A percentile compares a stretch with the other conserved stretches of the same genome.
Evolutionary conservation across 2,888 invertebrate genomes (phyloP).

Genomic region (Fragum sueziense): DNA sequence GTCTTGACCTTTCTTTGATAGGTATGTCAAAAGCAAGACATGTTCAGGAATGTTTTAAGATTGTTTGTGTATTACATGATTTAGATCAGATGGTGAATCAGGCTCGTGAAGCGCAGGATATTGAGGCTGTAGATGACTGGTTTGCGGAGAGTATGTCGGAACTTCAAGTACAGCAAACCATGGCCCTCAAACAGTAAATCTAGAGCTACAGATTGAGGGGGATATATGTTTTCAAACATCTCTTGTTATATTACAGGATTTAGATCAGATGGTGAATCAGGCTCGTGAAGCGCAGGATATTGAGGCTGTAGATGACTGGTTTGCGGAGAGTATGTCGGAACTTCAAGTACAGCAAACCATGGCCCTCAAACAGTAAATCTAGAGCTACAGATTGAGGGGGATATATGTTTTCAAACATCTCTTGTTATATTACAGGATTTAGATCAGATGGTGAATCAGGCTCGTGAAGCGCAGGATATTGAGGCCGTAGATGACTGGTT

Average conservation of each 20-base stretch:
- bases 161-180: conserved; percentile 57
- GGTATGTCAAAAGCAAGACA: too few species aligned
- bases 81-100: conserved; percentile 72
- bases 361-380: conserved; percentile 55
- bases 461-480: conserved; percentile 70
- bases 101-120: conserved; percentile 70
- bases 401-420: background rate
- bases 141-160: conserved; percentile 66
- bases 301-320: conserved; percentile 70
- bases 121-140: conserved; percentile 70
- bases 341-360: conserved; percentile 58
- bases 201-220: background rate
- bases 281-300: conserved; percentile 72
- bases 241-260: conserved; percentile 59
- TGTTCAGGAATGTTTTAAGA: too few species aligned
- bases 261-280: conserved; percentile 71
- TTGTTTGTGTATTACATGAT: conserved; percentile 69
- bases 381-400: background rate
- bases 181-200: conserved; percentile 56
- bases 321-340: conserved; percentile 64
- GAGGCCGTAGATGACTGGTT: conserved; percentile 72
- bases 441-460: conserved; percentile 71
- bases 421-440: conserved; percentile 63
- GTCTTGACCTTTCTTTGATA: too few species aligned
- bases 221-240: background rate